Conservation (phyloP, 64 coral and sea anemone species). For the Montipora cactus region DNA sequence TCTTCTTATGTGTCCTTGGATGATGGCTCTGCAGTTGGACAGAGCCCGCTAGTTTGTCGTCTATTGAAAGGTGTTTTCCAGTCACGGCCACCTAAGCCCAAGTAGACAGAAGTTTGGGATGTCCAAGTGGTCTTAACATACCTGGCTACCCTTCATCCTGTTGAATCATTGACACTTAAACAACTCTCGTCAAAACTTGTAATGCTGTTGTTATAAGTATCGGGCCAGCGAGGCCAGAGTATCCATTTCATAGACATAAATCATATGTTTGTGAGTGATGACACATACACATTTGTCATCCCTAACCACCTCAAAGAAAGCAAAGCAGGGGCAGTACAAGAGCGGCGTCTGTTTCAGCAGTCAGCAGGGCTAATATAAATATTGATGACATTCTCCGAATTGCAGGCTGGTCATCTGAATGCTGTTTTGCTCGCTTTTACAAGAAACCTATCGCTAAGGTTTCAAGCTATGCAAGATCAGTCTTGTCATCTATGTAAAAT, state of each 20-base stretch:
- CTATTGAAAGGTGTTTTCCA: constrained; percentile 41
- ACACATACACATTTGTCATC: constrained; percentile 34
- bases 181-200: constrained; percentile 42
- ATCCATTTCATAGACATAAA: constrained; percentile 17
- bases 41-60: constrained; percentile 29
- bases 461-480: constrained; percentile 21
- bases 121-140: constrained; percentile 46
- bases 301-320: constrained; percentile 24
- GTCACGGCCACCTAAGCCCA: constrained; percentile 22
- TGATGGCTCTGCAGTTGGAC: constrained; percentile 36
- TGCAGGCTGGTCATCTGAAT: constrained; percentile 59
- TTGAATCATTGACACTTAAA: constrained; percentile 35
- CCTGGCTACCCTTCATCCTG: constrained; percentile 44
- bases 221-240: background rate
- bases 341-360: constrained; percentile 42
- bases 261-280: constrained; percentile 32
- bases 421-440: constrained; percentile 41
- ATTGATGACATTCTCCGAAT: constrained; percentile 37
- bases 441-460: constrained; percentile 41
- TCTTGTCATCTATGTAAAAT: constrained; percentile 18
- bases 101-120: constrained; percentile 52
- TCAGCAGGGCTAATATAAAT: constrained; percentile 28
- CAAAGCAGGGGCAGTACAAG: constrained; percentile 38
- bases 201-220: constrained; percentile 36
- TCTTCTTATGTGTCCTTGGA: constrained; percentile 48